Percentiles rank a stretch among this genome's conserved stretches.
These are phyloP conservation scores for Tipula lateralis DNA, from an alignment of 2,888 invertebrate species.

Conservation along the genomic window DNA sequence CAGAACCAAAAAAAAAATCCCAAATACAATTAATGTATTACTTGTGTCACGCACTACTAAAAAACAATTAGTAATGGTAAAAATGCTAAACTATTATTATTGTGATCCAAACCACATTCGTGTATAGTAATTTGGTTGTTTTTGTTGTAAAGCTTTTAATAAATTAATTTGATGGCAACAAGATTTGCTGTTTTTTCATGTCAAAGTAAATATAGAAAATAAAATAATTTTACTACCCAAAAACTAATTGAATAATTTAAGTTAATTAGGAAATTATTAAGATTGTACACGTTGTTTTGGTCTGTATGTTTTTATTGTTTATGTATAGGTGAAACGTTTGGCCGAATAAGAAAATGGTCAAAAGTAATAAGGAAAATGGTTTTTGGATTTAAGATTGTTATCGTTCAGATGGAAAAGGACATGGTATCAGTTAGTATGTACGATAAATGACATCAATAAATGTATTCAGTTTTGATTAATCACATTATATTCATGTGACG, in stretches of 20 bases:
- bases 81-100: background rate
- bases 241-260: constrained; percentile 19
- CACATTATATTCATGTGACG: background rate
- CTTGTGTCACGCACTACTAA: constrained; percentile 1
- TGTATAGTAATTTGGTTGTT: background rate
- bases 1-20: background rate
- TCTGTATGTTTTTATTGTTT: background rate
- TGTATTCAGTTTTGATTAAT: background rate
- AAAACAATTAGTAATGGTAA: constrained; percentile 20
- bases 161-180: background rate
- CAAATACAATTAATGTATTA: background rate
- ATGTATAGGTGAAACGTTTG: background rate
- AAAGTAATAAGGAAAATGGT: background rate
- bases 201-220: background rate
- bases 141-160: constrained; percentile 9
- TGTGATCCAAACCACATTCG: background rate
- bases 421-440: background rate
- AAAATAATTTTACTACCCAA: background rate
- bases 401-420: background rate
- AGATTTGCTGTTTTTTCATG: background rate
- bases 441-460: background rate
- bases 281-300: background rate
- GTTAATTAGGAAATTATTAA: constrained; percentile 24
- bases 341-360: background rate
- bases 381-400: background rate